Evolutionary conservation across 2,888 invertebrate genomes (phyloP).

Genomic region (Sipha maydis): DNA sequence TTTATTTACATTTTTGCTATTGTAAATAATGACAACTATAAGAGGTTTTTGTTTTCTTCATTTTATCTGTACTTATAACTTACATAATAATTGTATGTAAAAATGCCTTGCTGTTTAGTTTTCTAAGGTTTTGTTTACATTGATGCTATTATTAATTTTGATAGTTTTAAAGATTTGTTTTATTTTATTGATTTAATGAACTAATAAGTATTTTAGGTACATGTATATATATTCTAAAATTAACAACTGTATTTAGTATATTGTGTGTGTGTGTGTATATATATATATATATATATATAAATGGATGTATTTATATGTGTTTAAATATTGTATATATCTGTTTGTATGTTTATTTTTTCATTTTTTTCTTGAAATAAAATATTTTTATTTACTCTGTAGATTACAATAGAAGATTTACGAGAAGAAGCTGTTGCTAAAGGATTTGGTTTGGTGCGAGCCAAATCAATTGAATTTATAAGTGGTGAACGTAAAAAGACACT

Average conservation of each 20-base stretch:
- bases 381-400: conserved; percentile 71
- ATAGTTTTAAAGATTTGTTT: background rate
- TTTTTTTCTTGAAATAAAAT: conserved; percentile 2
- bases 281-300: background rate
- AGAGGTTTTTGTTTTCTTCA: background rate
- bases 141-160: conserved; percentile 12
- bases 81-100: background rate
- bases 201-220: background rate
- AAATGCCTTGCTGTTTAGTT: conserved; percentile 49
- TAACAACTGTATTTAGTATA: background rate
- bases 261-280: no score
- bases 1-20: conserved; percentile 20
- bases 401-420: conserved; percentile 82
- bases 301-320: conserved; percentile 1
- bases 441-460: conserved; percentile 67
- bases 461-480: conserved; percentile 65
- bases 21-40: conserved; percentile 5
- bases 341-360: conserved; percentile 1
- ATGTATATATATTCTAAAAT: background rate
- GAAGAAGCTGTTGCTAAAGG: conserved; percentile 69
- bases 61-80: background rate
- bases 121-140: conserved; percentile 46
- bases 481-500: conserved; percentile 66
- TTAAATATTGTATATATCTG: background rate
- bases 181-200: background rate